Evolutionary conservation across 2,113 vertebrate species (phyloP).

Genomic region (Chiloscyllium plagiosum): DNA sequence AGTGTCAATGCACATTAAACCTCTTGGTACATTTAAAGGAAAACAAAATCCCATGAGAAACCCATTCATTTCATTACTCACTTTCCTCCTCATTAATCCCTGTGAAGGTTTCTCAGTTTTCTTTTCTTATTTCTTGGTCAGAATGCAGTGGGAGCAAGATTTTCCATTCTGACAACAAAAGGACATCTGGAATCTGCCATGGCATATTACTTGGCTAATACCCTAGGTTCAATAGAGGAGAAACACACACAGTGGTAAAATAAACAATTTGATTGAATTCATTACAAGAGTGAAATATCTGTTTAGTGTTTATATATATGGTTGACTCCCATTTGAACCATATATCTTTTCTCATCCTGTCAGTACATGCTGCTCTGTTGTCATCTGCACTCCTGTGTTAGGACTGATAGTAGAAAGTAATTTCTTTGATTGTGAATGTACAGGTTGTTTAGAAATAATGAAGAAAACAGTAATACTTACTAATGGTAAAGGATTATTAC

Average conservation of each 20-base stretch:
- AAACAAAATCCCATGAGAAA: not conserved
- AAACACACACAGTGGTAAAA: slow-evolving; percentile 20
- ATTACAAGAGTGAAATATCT: slow-evolving; percentile 40
- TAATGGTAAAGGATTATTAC: not conserved
- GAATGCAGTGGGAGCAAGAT: not conserved
- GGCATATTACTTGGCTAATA: not conserved
- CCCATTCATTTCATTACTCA: slow-evolving; percentile 8
- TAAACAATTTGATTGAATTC: slow-evolving; percentile 35
- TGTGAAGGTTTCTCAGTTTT: not conserved
- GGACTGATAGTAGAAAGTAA: slow-evolving; percentile 46
- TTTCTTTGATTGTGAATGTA: not conserved
- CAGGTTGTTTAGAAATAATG: not conserved
- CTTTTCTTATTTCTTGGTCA: not conserved
- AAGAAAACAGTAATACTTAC: not conserved
- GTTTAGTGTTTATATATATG: slow-evolving; percentile 44
- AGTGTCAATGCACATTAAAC: slow-evolving; percentile 28
- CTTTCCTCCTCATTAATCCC: slow-evolving; percentile 12
- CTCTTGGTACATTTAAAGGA: slow-evolving; percentile 21
- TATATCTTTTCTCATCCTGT: slow-evolving; percentile 45
- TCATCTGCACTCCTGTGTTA: slow-evolving; percentile 42
- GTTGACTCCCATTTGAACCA: slow-evolving; percentile 42
- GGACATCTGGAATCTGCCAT: slow-evolving; percentile 6
- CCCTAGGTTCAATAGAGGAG: slow-evolving; percentile 18
- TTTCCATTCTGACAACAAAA: not conserved
- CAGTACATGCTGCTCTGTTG: slow-evolving; percentile 30